Conservation (phyloP, 2,797 vertebrate genomes). For the Sylvilagus floridanus region DNA sequence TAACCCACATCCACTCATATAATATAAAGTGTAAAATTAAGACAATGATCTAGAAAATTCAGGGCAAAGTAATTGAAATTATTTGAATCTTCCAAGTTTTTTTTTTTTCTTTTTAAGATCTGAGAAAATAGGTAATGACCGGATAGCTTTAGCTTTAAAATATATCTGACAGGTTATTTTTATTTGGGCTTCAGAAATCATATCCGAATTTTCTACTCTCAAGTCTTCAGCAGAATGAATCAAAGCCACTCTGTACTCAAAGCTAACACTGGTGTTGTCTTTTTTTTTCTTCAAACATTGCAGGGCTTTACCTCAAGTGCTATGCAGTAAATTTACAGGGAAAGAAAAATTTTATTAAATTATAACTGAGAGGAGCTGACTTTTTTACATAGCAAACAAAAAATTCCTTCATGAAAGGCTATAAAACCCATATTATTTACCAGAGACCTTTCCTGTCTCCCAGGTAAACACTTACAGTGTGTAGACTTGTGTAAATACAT, state of each 20-base stretch:
- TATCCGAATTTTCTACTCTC: conserved; percentile 54
- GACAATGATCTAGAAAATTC: conserved; percentile 26
- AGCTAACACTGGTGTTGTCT: conserved; percentile 62
- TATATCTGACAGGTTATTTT: conserved; percentile 70
- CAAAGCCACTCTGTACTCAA: conserved; percentile 72
- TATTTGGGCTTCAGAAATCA: conserved; percentile 69
- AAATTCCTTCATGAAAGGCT: conserved; percentile 84
- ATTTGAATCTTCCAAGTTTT: conserved; percentile 59
- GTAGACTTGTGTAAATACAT: conserved; percentile 87
- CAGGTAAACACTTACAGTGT: conserved; percentile 86
- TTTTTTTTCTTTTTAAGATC: conserved; percentile 16
- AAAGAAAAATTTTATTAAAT: conserved; percentile 80
- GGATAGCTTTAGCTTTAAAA: conserved; percentile 49
- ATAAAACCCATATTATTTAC: conserved; percentile 85
- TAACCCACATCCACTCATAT: background rate
- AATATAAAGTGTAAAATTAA: conserved; percentile 43
- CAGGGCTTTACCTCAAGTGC: conserved; percentile 79
- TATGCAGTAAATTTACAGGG: conserved; percentile 74
- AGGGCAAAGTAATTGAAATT: conserved; percentile 13
- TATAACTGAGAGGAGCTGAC: conserved; percentile 81
- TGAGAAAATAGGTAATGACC: conserved; percentile 55
- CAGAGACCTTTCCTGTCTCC: conserved; percentile 86
- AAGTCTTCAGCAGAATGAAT: conserved; percentile 73
- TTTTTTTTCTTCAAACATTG: conserved; percentile 58
- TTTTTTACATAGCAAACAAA: conserved; percentile 85